Percentiles rank a stretch among this genome's conserved stretches.
These are phyloP conservation scores for Geococcyx californianus DNA, from an alignment of 2,113 vertebrate species.

Conservation along the genomic window DNA sequence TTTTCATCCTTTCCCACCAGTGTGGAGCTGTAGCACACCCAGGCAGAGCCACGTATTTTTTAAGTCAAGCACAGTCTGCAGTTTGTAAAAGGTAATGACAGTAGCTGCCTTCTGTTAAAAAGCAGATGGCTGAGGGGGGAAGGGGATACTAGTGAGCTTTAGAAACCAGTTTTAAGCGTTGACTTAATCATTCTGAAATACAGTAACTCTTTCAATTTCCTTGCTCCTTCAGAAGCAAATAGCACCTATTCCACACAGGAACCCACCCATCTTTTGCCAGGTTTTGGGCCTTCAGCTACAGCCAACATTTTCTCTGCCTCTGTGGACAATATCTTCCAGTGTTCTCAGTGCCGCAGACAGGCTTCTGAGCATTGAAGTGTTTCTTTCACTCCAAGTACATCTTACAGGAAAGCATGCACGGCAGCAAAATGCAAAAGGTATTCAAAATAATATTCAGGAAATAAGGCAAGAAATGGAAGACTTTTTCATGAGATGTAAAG, in stretches of 20 bases:
- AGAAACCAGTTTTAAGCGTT: not conserved
- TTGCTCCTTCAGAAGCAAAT: not conserved
- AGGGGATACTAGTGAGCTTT: not conserved
- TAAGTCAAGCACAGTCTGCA: not conserved
- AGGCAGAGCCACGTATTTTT: not conserved
- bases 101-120: not conserved
- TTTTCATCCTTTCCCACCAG: not conserved
- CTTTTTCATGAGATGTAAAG: not conserved
- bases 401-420: not conserved
- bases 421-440: not conserved
- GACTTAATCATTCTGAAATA: not conserved
- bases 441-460: not conserved
- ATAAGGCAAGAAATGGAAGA: not conserved
- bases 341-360: not conserved
- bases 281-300: not conserved
- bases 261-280: accelerated
- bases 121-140: not conserved
- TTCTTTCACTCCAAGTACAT: not conserved
- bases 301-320: not conserved
- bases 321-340: not conserved
- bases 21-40: not conserved
- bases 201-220: not conserved
- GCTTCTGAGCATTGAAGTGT: not conserved
- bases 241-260: not conserved
- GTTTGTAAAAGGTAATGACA: not conserved